Base-by-base conservation (phyloP, 2,888 invertebrate species). In the Blomia tropicalis region DNA sequence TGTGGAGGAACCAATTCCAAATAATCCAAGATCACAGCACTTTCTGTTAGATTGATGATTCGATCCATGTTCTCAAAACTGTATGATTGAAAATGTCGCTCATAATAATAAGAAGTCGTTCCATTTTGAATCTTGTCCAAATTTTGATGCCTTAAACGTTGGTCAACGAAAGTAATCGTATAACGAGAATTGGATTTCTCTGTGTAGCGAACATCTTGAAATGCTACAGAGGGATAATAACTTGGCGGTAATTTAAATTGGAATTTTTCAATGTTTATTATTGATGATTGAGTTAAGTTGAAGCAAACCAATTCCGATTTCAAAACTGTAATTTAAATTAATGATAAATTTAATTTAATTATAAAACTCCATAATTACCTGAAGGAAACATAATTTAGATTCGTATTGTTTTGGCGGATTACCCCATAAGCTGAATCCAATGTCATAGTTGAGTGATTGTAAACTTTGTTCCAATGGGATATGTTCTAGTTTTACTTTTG, bases 181-280 rank as follows among this genome's bases (percentile, higher is more conserved):
- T 47, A 27, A 7, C 7, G 51, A 19, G 23, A 25, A 11, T 22
- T 47, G 51, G 51, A 7, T 11, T 47, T 14, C 7, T 47, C 51
- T 14, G 51, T 47, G 51, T 11, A 47, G 51, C 51, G 51, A 7
- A 47, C 51, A 27, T 47, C 51, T n/a, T 47, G 51, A 27, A 14
- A 47, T 7, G 51, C 51, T 27, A 47, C 51, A 14, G 51, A 25
- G 7, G 51, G 51, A 47, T 25, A 27, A n/a, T 47, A 47, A n/a
- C 7, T 11, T 22, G 51, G 7, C 7, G 51, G 23, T 14, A 47
- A n/a, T 7, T 7, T 11, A n/a, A 47, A 47, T 19, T 47, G 7
- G 22, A 11, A 22, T 7, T 22, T 7, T n/a, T 25, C 14, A 19
- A 47, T n/a, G n/a, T n/a, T n/a, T n/a, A n/a, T n/a, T n/a, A n/a